These are phyloP conservation scores for Heliothis subflexa DNA, from an alignment of 1,140 invertebrate species.

Conservation along the genomic window DNA sequence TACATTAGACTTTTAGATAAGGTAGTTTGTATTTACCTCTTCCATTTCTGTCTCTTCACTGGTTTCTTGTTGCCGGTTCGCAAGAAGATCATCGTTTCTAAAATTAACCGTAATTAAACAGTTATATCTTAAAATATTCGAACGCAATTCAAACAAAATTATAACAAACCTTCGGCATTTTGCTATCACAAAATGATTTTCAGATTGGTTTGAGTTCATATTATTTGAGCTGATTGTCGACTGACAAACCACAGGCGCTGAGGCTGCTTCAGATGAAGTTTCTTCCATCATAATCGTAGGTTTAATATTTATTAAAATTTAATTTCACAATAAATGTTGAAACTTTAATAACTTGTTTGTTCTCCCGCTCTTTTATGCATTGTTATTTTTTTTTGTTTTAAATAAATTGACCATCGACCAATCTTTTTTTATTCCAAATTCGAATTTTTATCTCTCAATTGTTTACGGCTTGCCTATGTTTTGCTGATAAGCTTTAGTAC, in stretches of 20 bases:
- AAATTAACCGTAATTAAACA: constrained; percentile 33
- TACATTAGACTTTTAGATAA: too few relatives aligned
- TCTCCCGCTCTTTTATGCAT: background rate
- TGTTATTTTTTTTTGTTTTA: too few relatives aligned
- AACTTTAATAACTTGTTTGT: background rate
- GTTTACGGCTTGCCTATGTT: too few relatives aligned
- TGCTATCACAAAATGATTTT: constrained; percentile 65
- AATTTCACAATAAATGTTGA: background rate
- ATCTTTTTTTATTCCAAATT: too few relatives aligned
- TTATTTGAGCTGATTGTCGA: constrained; percentile 31
- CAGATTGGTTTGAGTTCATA: constrained; percentile 46
- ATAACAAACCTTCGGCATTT: constrained; percentile 63
- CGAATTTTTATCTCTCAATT: too few relatives aligned
- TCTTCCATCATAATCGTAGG: constrained; percentile 1
- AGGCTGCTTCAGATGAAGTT: constrained; percentile 33
- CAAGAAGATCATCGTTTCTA: constrained; percentile 21
- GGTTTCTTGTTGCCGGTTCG: constrained; percentile 61
- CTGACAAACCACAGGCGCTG: constrained; percentile 18
- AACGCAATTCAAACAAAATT: background rate
- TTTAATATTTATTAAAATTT: background rate
- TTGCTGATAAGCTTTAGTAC: too few relatives aligned
- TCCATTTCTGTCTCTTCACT: constrained; percentile 71
- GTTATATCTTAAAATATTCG: background rate
- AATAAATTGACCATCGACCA: too few relatives aligned
- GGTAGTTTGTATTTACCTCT: constrained; percentile 54